phyloP scores from a whole-genome alignment of 2,888 invertebrate species.

The Sphaerolaimus hirsutus region DNA sequence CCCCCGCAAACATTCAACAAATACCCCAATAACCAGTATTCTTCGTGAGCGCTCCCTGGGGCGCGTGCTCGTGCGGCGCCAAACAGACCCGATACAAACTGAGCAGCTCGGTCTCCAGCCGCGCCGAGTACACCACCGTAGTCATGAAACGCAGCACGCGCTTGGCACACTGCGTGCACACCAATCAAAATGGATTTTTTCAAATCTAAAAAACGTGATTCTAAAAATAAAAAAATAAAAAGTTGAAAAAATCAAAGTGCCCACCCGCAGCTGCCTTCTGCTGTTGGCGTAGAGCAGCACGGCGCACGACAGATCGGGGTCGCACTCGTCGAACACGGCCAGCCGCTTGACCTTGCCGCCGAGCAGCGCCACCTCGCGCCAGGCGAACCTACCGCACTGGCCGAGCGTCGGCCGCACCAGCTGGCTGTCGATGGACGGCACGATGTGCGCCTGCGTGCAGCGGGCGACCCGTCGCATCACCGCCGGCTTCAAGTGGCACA shows the following conservation, averaged over 20 bases:
- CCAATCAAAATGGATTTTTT: no score
- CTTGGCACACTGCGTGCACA: no score
- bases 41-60: no score
- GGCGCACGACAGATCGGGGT: constrained; percentile 58
- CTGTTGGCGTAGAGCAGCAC: constrained; percentile 56
- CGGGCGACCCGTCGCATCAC: constrained; percentile 54
- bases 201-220: no score
- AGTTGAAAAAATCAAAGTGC: no score
- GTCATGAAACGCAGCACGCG: constrained; percentile 55
- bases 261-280: constrained; percentile 20
- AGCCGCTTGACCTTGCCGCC: constrained; percentile 44
- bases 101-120: constrained; percentile 65
- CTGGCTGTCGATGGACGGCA: constrained; percentile 32
- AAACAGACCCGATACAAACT: constrained; percentile 11
- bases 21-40: no score
- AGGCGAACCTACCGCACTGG: constrained; percentile 15
- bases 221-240: no score
- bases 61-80: no score
- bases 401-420: constrained; percentile 45
- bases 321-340: constrained; percentile 78
- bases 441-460: constrained; percentile 42
- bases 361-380: constrained; percentile 10
- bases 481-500: constrained; percentile 54
- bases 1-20: no score
- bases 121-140: constrained; percentile 65